Percentiles rank a stretch among this genome's conserved stretches.
These are phyloP conservation scores for Myanophis thanlyinensis DNA, from an alignment of 2,113 vertebrate species.

Conservation along the genomic window DNA sequence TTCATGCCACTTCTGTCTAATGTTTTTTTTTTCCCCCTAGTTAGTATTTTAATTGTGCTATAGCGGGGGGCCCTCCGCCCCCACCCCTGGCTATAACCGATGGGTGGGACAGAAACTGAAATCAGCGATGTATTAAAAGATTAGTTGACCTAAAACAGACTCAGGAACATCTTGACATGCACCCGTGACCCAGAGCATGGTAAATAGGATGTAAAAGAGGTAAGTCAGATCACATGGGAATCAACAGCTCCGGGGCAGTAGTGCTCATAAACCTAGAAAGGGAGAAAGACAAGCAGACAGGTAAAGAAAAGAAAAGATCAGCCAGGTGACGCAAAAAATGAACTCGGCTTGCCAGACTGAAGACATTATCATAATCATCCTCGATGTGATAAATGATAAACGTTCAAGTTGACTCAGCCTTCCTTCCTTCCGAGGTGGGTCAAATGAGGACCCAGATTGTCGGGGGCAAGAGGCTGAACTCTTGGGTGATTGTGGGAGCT, in stretches of 20 bases:
- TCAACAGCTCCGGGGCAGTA: not conserved
- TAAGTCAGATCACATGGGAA: not conserved
- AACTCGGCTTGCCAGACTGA: not conserved
- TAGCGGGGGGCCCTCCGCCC: too few species aligned
- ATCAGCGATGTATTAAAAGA: not conserved
- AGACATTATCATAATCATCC: not conserved
- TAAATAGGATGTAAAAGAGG: not conserved
- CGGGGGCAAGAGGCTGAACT: too few species aligned
- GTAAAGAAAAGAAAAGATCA: not conserved
- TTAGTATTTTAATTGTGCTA: not conserved
- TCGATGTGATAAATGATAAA: not conserved
- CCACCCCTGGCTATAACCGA: not conserved
- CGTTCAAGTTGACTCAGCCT: not conserved
- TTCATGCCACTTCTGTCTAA: not conserved
- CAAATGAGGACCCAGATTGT: not conserved
- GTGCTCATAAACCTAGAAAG: not conserved
- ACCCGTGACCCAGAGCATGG: not conserved
- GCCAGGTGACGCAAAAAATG: rapidly evolving
- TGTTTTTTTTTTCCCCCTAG: not conserved
- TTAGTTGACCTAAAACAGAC: not conserved
- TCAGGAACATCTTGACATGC: not conserved
- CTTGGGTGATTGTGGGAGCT: too few species aligned
- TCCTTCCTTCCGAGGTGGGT: not conserved
- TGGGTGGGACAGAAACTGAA: not conserved
- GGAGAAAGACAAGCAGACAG: not conserved